Base-by-base conservation (phyloP, 2,888 invertebrate genomes). In the Morpho deidamia region DNA sequence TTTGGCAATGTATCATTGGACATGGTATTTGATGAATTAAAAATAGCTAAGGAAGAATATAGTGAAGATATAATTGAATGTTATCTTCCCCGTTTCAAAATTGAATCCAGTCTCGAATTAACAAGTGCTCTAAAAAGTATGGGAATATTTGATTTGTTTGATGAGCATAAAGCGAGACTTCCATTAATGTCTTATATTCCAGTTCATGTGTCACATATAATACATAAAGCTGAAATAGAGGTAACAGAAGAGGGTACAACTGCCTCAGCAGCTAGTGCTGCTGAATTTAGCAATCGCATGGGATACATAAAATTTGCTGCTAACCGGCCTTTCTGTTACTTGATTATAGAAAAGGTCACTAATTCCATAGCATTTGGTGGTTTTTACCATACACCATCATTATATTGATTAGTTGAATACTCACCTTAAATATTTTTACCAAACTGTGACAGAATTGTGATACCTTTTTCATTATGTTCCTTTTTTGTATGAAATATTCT, bases 171-270 rank as follows among this genome's bases (percentile, higher is more conserved):
- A 11, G 78, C 85, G 1, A 64, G 64, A 8, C 63, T 88, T 41
- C 81, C 90, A 0, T 73, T 80, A 9, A 90, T 95, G 64, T 84
- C 90, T 7, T 73, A 81, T 0, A 78, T 83, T 8, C 82, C 90
- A 3, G 68, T 92, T 53, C 90, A 81, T 71, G 86, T 95, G 0
- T 91, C 92, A 0, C 85, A 91, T 52, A 76, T 94, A 1, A 81
- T 94, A 4, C 95, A 95, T 68, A 93, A 93, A 69, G 93, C 95
- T 1, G 91, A 91, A 64, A 93, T 95, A 61, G 93, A 94, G 65
- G 94, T 95, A 0, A 92, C 92, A 10, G 95, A 95, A 71, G 91
- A 94, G 58, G 95, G 95, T 0, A 95, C 94, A 0, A 91, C 91
- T 32, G 94, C 94, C 0, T 83, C 92, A 0, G 94, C 92, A 0